phyloP scores from a whole-genome alignment of 2,113 vertebrate genomes.

The Ophiodon elongatus region DNA sequence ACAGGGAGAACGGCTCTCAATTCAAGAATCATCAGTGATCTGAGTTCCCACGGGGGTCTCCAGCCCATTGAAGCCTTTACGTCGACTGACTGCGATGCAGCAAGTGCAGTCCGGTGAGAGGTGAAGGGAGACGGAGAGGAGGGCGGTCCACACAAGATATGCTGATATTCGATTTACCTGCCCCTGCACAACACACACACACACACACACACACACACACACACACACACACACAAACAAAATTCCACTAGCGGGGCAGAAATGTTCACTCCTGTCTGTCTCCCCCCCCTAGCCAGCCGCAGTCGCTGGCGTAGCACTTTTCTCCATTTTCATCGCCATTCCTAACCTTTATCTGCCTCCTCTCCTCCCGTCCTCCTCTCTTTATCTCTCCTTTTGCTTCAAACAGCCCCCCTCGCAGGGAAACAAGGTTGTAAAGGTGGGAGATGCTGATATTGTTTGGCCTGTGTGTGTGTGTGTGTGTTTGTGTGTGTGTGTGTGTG shows the following conservation, averaged over 20 bases:
- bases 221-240: slow-evolving; percentile 26
- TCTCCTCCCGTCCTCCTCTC: slow-evolving; percentile 42
- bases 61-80: background rate
- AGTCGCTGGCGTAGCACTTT: slow-evolving; percentile 69
- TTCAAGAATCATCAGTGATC: background rate
- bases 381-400: slow-evolving; percentile 45
- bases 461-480: slow-evolving; percentile 21
- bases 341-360: slow-evolving; percentile 64
- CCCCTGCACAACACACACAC: slow-evolving; percentile 1
- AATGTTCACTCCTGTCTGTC: slow-evolving; percentile 60
- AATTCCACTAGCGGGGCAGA: slow-evolving; percentile 55
- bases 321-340: slow-evolving; percentile 61
- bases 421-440: slow-evolving; percentile 63
- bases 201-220: slow-evolving; percentile 22
- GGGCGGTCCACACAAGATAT: slow-evolving; percentile 49
- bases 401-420: slow-evolving; percentile 13
- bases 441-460: slow-evolving; percentile 63
- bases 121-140: slow-evolving; percentile 14
- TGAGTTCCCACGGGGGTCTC: background rate
- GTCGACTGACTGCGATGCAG: slow-evolving; percentile 8
- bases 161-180: slow-evolving; percentile 67
- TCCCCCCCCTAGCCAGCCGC: background rate
- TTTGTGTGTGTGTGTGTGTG: slow-evolving; percentile 4
- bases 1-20: background rate
- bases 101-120: background rate